Evolutionary conservation across 2,113 vertebrate genomes (phyloP).

Genomic region (Hiodon tergisus): DNA sequence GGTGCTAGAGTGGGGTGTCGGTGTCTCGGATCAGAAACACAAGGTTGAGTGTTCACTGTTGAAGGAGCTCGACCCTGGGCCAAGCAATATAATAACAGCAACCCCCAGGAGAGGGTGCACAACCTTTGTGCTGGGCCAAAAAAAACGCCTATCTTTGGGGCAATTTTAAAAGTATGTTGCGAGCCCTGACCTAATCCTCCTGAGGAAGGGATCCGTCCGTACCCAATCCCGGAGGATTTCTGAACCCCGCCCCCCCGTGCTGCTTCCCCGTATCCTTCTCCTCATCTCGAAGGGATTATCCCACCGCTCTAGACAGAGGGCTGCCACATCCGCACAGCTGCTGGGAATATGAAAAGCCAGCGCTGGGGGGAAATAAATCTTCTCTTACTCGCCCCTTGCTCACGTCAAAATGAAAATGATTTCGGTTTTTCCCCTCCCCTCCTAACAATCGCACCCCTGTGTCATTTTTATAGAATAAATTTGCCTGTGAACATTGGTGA

Average conservation of each 20-base stretch:
- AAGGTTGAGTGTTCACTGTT: slow-evolving; percentile 26
- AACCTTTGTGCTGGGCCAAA: slow-evolving; percentile 31
- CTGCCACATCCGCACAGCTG: slow-evolving; percentile 36
- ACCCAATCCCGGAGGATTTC: slow-evolving; percentile 50
- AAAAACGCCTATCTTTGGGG: slow-evolving; percentile 34
- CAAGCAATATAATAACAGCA: slow-evolving; percentile 16
- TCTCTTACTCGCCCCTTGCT: slow-evolving; percentile 22
- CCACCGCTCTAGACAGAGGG: slow-evolving; percentile 38
- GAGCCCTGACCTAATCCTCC: slow-evolving; percentile 39
- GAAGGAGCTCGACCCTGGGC: slow-evolving; percentile 28
- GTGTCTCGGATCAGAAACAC: slow-evolving; percentile 4
- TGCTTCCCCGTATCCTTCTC: slow-evolving; percentile 36
- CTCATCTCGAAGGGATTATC: slow-evolving; percentile 53
- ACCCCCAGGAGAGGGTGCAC: slow-evolving; percentile 19
- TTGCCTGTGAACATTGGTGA: background rate
- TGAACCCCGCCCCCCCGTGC: slow-evolving; percentile 40
- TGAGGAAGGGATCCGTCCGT: slow-evolving; percentile 36
- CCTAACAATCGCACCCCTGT: slow-evolving; percentile 1
- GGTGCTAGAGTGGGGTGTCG: slow-evolving; percentile 6
- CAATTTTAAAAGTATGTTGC: slow-evolving; percentile 48
- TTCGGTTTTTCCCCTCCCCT: slow-evolving; percentile 25
- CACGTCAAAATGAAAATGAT: slow-evolving; percentile 3
- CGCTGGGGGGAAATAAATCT: slow-evolving; percentile 41
- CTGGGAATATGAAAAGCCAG: slow-evolving; percentile 49
- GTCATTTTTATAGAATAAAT: background rate